Base-by-base conservation (phyloP, 2,113 vertebrate species). In the Bombycilla garrulus region DNA sequence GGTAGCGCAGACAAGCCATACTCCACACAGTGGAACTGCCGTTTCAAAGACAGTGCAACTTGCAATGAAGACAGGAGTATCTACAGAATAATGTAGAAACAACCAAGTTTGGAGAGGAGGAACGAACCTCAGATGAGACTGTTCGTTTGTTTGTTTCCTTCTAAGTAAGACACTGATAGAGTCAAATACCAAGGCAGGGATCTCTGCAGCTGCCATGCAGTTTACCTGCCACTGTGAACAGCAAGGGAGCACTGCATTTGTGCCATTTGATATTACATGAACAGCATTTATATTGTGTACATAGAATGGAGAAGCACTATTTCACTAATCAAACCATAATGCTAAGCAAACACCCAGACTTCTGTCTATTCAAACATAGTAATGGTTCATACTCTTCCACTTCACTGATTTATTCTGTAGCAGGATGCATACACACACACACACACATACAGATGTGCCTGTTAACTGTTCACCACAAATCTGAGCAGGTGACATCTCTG, bases 251-350 rank as follows among this genome's bases (percentile, higher is more conserved):
- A 36, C 69, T 66, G 61, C 44, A 50, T 42, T 62, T 4, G 4
- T 51, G 61, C 35, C 65, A 54, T 33, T 62, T 74, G 31, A 10
- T 40, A 38, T 62, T 17, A 70, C 36, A 31, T 7, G 29, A 93
- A 50, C 29, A 61, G 11, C 9, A 81, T 56, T 78, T 70, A 40
- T 61, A 62, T 24, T 47, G 10, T 7, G 45, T 48, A 56, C 5
- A 8, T 20, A 53, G 69, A 64, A 67, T 21, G 48, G 40, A 51
- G 45, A 87, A 94, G 36, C n/a, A 60, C 20, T n/a, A 44, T 58
- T 57, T 67, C 61, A 58, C 69, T 70, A 45, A 77, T 61, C 36
- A 77, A 85, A 80, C 20, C 58, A 54, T 0, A 0, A 51, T 0
- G 1, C 26, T 47, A 50, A 60, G 61, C 36, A 84, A 79, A 62